phyloP scores from a whole-genome alignment of 53 echinoderm and acorn worm genomes.

The Stichopus horrens region DNA sequence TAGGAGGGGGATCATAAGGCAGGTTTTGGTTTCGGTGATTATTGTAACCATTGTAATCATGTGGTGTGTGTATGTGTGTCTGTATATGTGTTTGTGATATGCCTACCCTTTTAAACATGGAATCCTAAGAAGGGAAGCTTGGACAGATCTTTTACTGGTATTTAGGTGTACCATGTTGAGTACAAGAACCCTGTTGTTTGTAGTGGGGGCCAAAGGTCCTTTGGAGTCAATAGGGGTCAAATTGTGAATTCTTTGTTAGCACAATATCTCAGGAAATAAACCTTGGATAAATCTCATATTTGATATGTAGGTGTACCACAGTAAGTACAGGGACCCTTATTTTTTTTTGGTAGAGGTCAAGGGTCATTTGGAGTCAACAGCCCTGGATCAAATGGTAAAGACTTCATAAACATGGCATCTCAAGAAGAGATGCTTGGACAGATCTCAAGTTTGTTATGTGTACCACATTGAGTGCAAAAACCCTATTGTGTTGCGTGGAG shows the following conservation, averaged over 20 bases:
- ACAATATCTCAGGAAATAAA: neutral
- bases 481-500: too few relatives aligned
- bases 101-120: too few relatives aligned
- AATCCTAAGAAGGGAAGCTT: too few relatives aligned
- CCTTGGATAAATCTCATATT: neutral
- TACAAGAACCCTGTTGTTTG: too few relatives aligned
- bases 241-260: neutral
- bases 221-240: too few relatives aligned
- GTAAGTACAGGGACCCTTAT: constrained; percentile 1
- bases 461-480: too few relatives aligned
- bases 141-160: too few relatives aligned
- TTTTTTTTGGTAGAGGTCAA: neutral
- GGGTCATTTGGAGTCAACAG: constrained; percentile 15
- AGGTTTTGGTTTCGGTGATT: neutral
- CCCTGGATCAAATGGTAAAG: neutral
- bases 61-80: neutral
- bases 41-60: neutral
- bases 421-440: neutral
- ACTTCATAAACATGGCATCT: neutral
- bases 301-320: neutral
- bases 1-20: too few relatives aligned
- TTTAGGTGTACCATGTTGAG: too few relatives aligned
- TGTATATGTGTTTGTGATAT: neutral
- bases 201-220: too few relatives aligned
- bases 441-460: too few relatives aligned